Evolutionary conservation across 2,888 invertebrate species (phyloP).

Genomic region (Metallyticus violacea): DNA sequence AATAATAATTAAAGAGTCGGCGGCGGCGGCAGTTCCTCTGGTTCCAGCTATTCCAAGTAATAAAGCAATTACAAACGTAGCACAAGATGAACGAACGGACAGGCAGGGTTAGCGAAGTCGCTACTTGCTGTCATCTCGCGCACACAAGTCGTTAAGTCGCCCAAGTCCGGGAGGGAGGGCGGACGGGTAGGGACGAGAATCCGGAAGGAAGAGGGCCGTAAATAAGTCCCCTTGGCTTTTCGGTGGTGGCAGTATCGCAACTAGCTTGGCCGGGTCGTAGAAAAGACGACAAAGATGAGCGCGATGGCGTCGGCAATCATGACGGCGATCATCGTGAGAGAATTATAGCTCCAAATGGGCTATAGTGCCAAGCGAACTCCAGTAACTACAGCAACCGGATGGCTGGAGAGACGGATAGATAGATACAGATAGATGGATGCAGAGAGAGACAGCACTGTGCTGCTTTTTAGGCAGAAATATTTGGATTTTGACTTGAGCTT

Average conservation of each 20-base stretch:
- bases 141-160: slow-evolving; percentile 27
- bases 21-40: no score
- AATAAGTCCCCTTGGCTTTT: slow-evolving; percentile 25
- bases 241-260: slow-evolving; percentile 4
- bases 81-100: slow-evolving; percentile 29
- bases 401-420: background rate
- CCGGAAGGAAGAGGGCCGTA: slow-evolving; percentile 34
- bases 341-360: background rate
- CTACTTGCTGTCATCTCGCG: slow-evolving; percentile 20
- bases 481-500: no score
- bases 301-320: background rate
- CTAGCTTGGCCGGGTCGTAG: background rate
- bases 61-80: slow-evolving; percentile 34
- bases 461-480: no score
- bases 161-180: no score
- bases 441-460: no score
- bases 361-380: background rate
- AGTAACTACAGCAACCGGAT: no score
- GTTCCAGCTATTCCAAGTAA: slow-evolving; percentile 32
- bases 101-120: slow-evolving; percentile 10
- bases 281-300: background rate
- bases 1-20: slow-evolving; percentile 28
- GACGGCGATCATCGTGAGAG: background rate
- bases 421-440: background rate
- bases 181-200: background rate